phyloP scores from a whole-genome alignment of 2,888 invertebrate genomes.

The Octodonta nipae region DNA sequence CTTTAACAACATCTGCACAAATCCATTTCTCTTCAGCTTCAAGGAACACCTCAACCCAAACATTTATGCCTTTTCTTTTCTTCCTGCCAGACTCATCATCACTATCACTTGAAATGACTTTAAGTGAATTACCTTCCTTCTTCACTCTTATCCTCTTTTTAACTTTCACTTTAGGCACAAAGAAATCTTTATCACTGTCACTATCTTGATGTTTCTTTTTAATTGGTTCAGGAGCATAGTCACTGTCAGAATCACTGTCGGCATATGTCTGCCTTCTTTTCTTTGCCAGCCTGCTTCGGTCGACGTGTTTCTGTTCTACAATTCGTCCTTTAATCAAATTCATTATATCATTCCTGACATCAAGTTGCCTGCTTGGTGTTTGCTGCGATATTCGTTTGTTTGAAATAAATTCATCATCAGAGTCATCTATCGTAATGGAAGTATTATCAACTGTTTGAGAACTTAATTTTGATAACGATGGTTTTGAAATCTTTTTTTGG shows the following conservation, averaged over 20 bases:
- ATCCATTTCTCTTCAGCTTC: slow-evolving; percentile 82
- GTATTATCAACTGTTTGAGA: slow-evolving; percentile 3
- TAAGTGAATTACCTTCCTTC: slow-evolving; percentile 9
- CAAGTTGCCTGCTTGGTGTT: no score
- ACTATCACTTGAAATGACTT: slow-evolving; percentile 11
- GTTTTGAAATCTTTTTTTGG: no score
- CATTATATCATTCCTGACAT: slow-evolving; percentile 41
- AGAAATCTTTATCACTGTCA: slow-evolving; percentile 23
- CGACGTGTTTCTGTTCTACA: slow-evolving; percentile 35
- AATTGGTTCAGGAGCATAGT: slow-evolving; percentile 36
- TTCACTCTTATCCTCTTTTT: slow-evolving; percentile 24
- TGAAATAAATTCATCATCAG: no score
- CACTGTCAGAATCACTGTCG: slow-evolving; percentile 35
- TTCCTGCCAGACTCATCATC: slow-evolving; percentile 22
- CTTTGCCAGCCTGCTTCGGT: slow-evolving; percentile 32
- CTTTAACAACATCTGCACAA: slow-evolving; percentile 62
- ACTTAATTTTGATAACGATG: slow-evolving; percentile 10
- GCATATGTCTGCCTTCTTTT: slow-evolving; percentile 24
- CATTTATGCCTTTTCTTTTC: slow-evolving; percentile 43
- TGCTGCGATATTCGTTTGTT: no score
- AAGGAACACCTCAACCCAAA: slow-evolving; percentile 80
- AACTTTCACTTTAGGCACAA: slow-evolving; percentile 27
- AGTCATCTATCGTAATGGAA: no score
- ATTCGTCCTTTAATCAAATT: slow-evolving; percentile 41
- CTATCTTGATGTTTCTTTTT: slow-evolving; percentile 25